Percentiles rank a stretch among this genome's conserved stretches.
phyloP scores from a whole-genome alignment of 2,113 vertebrate genomes.

The Strix aluco region DNA sequence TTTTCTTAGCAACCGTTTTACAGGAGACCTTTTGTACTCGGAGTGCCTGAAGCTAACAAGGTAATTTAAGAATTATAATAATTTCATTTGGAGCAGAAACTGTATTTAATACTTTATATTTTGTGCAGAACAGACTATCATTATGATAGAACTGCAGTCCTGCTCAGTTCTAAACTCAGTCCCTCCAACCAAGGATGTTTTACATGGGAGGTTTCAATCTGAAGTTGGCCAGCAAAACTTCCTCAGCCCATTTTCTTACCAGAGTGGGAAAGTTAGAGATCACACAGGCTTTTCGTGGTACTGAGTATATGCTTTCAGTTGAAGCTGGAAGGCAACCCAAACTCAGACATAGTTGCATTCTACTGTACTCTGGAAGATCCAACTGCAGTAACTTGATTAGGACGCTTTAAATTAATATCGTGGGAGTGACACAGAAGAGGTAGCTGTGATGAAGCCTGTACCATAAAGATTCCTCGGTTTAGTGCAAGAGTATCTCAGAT shows the following conservation, averaged over 20 bases:
- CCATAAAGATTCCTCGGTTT: background rate
- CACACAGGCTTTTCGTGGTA: background rate
- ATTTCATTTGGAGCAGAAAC: background rate
- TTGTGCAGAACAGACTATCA: background rate
- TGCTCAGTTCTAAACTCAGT: background rate
- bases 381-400: background rate
- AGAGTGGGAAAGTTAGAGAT: background rate
- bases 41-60: background rate
- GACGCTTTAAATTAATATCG: background rate
- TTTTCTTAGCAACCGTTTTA: background rate
- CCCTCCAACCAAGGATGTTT: background rate
- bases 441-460: background rate
- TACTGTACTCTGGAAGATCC: background rate
- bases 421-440: background rate
- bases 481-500: background rate
- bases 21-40: background rate
- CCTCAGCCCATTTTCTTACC: background rate
- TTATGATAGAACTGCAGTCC: background rate
- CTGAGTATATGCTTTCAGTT: background rate
- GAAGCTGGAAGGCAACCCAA: background rate
- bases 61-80: background rate
- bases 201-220: background rate
- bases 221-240: background rate
- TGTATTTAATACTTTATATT: background rate
- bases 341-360: background rate